phyloP scores from a whole-genome alignment of 2,113 vertebrate species.

The Grallaria varia region DNA sequence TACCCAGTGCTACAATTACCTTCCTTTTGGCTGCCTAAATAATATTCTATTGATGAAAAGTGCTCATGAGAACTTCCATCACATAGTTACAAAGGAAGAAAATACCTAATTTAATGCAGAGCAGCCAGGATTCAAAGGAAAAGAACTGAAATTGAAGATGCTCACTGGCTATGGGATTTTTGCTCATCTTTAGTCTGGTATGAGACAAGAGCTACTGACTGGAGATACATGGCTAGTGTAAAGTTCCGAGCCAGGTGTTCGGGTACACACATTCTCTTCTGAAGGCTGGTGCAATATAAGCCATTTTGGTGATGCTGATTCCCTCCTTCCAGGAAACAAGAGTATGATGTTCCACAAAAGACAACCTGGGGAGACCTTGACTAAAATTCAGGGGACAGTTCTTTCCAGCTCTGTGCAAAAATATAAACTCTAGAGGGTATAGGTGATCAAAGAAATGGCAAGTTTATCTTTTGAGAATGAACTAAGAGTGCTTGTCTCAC shows the following conservation, averaged over 20 bases:
- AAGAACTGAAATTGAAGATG: background rate
- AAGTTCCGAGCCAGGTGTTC: background rate
- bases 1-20: background rate
- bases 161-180: background rate
- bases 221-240: background rate
- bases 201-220: background rate
- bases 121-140: background rate
- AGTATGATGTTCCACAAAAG: background rate
- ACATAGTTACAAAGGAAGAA: background rate
- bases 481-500: background rate
- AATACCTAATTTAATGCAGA: background rate
- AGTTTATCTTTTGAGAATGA: background rate
- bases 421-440: background rate
- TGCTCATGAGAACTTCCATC: background rate
- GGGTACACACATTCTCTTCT: background rate
- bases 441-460: background rate
- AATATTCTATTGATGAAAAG: background rate
- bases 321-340: background rate
- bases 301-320: fast-evolving
- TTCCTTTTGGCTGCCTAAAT: background rate
- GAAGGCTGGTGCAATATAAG: background rate
- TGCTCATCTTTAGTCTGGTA: background rate
- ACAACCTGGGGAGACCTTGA: background rate
- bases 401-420: background rate
- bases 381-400: background rate